Evolutionary conservation across 2,113 vertebrate species (phyloP).

Genomic region (Psittacula cyanocephala): DNA sequence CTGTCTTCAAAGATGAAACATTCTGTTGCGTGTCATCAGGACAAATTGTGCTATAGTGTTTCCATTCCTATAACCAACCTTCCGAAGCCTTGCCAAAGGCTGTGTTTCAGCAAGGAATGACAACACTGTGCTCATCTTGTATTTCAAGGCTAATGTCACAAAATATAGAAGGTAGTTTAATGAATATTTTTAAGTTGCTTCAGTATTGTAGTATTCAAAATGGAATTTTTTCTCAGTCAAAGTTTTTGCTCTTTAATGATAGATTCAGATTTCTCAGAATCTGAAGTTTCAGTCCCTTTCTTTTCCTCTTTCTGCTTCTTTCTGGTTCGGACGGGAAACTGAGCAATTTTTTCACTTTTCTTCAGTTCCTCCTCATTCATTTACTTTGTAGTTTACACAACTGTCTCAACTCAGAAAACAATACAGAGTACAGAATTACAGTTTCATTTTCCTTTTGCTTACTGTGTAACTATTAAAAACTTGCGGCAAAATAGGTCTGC

Average conservation of each 20-base stretch:
- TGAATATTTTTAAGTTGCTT: not conserved
- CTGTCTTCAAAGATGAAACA: not conserved
- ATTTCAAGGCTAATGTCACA: not conserved
- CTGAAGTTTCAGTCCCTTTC: not conserved
- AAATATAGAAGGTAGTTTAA: not conserved
- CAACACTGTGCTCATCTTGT: not conserved
- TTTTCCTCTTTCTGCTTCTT: not conserved
- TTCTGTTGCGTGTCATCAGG: not conserved
- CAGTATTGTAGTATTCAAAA: not conserved
- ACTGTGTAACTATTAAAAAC: not conserved
- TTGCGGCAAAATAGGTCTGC: not conserved
- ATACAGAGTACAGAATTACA: not conserved
- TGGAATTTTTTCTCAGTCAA: not conserved
- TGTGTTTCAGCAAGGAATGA: not conserved
- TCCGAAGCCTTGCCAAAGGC: constrained; percentile 17
- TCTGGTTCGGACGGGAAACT: not conserved
- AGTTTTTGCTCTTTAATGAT: not conserved
- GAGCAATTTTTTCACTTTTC: constrained; percentile 9
- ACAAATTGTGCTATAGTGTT: not conserved
- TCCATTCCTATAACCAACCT: not conserved
- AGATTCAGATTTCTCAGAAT: not conserved
- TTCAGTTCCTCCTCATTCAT: constrained; percentile 19
- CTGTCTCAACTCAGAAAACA: not conserved
- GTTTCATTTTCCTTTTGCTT: not conserved
- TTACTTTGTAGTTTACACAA: not conserved